Base-by-base conservation (phyloP, 1,140 invertebrate genomes). In the Drosophila triauraria region DNA sequence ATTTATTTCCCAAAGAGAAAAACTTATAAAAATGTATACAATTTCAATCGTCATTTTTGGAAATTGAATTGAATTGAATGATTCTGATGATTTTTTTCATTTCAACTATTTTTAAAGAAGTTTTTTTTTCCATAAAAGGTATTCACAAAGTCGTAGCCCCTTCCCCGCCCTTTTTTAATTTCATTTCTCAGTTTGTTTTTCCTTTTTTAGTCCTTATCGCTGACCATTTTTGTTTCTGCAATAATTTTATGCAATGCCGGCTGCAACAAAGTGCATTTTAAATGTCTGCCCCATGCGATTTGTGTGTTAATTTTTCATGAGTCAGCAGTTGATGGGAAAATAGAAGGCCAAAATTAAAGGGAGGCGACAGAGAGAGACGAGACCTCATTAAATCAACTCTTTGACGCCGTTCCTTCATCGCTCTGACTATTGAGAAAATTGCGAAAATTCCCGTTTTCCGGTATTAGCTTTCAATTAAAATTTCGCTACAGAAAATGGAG, bases 201-300 rank as follows among this genome's bases (percentile, higher is more conserved):
- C 48, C 48, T 13, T 47, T 44, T 43, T 10, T 17, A 20, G 54
- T 58, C 62, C 57, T 65, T 78, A 85, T 78, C 69, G 74, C 75
- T 48, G 50, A 61, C 67, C 65, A 70, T 78, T 64, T 81, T 86
- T 77, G 64, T 75, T 78, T 67, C 44, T 78, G 75, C 51, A 64
- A 63, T 70, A 78, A 78, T 78, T 78, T 78, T 78, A 75, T 77
- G 54, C 47, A 57, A 80, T 51, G 61, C 60, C 48, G 46, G 46
- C 72, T 79, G 77, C 75, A 79, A 72, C 84, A 88, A 88, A 88
- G 85, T 88, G 85, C 77, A 88, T 90, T 88, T 88, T 88, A 90
- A 90, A 88, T 87, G 64, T 61, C 59, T 68, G 67, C 62, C 71
- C 48, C 78, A 64, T 62, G 69, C 68, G 69, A 78, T 83, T 79